phyloP scores from a whole-genome alignment of 2,888 invertebrate genomes.

The Exocentrus adspersus region DNA sequence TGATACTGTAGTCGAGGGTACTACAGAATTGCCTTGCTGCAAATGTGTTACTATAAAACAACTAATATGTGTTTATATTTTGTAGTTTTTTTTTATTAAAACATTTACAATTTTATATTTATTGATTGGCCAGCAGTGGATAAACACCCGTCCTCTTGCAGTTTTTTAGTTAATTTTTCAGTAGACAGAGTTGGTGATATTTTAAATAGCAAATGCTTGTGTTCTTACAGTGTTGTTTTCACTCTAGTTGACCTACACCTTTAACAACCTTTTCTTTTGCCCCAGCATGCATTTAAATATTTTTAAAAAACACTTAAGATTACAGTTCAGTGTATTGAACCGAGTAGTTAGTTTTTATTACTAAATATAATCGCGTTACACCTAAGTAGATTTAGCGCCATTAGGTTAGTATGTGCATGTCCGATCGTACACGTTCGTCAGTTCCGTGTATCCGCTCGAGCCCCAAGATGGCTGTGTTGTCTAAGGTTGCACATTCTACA shows the following conservation, averaged over 20 bases:
- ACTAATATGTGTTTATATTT: slow-evolving; percentile 40
- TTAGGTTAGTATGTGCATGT: slow-evolving; percentile 54
- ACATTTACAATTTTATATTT: slow-evolving; percentile 41
- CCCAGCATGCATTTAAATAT: slow-evolving; percentile 50
- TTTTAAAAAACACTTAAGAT: slow-evolving; percentile 28
- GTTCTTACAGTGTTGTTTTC: slow-evolving; percentile 42
- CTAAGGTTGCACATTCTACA: slow-evolving; percentile 60
- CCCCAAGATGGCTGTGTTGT: slow-evolving; percentile 63
- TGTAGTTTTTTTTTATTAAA: slow-evolving; percentile 38
- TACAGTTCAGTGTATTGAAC: slow-evolving; percentile 53
- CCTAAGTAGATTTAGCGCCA: slow-evolving; percentile 51
- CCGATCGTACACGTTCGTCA: slow-evolving; percentile 50
- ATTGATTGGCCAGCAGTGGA: slow-evolving; percentile 58
- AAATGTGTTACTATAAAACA: slow-evolving; percentile 44
- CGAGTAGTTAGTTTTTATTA: slow-evolving; percentile 49
- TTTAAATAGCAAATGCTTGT: slow-evolving; percentile 59
- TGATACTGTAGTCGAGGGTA: slow-evolving; percentile 53
- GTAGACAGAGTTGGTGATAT: slow-evolving; percentile 62
- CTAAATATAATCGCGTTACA: slow-evolving; percentile 49
- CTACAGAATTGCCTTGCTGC: slow-evolving; percentile 54
- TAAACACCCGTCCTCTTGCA: slow-evolving; percentile 59
- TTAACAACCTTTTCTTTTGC: slow-evolving; percentile 35
- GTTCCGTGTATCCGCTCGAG: slow-evolving; percentile 49
- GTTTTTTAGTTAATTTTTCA: slow-evolving; percentile 43
- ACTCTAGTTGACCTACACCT: slow-evolving; percentile 28